Evolutionary conservation across 2,888 invertebrate species (phyloP), one percentile per base, ranked within the genome.

Genomic region (Drosophila falleni): DNA sequence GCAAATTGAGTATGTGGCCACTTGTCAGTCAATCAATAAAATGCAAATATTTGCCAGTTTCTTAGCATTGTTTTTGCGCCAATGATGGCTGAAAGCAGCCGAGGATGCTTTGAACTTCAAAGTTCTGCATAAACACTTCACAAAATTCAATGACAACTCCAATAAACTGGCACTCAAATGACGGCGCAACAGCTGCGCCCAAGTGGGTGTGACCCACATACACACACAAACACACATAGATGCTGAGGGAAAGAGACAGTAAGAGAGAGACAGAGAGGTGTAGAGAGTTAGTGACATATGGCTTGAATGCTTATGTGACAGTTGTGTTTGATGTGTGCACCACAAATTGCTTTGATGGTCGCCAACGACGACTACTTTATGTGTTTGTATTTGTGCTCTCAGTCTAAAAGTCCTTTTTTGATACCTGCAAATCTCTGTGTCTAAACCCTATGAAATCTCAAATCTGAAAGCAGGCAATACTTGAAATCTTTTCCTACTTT

Each of bases 1-100:
- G 58, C 50, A 37, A 61, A 42, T 50, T 46, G 47, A 50, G 41
- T 15, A 41, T 60, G 63, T 29, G 71, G 65, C 71, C 71, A 72
- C 84, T 81, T 84, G 71, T 64, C 77, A 87, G 87, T 70, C 71
- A 82, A 88, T 84, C 89, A 84, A 84, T 86, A 80, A 75, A 65
- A 86, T 84, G 89, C 75, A 88, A 88, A 85, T 82, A 82, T 86
- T 80, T 81, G 63, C 15, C 71, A 79, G 59, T 68, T 55, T 51
- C 71, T 47, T 29, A 26, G 71, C 70, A 68, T 78, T 81, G 87
- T 74, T 80, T 80, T 74, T 66, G 55, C 72, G 58, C 63, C 11
- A 19, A 31, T 39, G 26, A 33, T 35, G 41, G n/a, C 41, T 47
- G 46, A 51, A 41, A 31, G 53, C 42, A 35, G 63, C 19, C 42